Conservation (phyloP, 2,888 invertebrate genomes). For the Brenthis ino region DNA sequence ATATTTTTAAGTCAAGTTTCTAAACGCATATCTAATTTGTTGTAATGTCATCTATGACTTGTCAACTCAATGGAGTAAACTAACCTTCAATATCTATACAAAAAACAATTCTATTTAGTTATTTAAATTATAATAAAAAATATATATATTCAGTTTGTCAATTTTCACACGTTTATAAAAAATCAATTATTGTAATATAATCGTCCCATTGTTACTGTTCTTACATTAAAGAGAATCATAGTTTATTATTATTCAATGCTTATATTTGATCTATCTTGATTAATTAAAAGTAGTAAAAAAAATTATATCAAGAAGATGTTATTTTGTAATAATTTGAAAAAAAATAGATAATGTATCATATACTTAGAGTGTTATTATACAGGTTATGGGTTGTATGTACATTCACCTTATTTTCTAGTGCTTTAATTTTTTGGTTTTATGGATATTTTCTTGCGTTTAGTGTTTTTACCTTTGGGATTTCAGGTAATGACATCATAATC, state of each 20-base stretch:
- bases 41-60: neutral
- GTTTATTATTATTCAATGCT: neutral
- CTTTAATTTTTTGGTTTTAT: conserved; percentile 91
- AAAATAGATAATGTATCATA: conserved; percentile 59
- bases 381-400: conserved; percentile 91
- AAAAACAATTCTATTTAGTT: conserved; percentile 5
- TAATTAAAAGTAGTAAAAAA: neutral
- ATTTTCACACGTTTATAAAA: neutral
- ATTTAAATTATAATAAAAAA: neutral
- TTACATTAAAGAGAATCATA: conserved; percentile 9
- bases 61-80: conserved; percentile 10
- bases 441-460: conserved; percentile 88
- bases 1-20: too few species aligned
- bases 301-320: conserved; percentile 20
- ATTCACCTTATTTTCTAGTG: conserved; percentile 87
- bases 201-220: conserved; percentile 17
- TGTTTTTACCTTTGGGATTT: conserved; percentile 86
- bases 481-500: conserved; percentile 81
- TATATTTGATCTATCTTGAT: neutral
- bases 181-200: neutral
- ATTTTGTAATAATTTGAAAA: conserved; percentile 22
- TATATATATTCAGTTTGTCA: neutral
- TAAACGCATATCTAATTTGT: too few species aligned
- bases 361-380: conserved; percentile 81
- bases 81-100: neutral